phyloP scores from a whole-genome alignment of 2,113 vertebrate genomes.

The Saccopteryx bilineata region DNA sequence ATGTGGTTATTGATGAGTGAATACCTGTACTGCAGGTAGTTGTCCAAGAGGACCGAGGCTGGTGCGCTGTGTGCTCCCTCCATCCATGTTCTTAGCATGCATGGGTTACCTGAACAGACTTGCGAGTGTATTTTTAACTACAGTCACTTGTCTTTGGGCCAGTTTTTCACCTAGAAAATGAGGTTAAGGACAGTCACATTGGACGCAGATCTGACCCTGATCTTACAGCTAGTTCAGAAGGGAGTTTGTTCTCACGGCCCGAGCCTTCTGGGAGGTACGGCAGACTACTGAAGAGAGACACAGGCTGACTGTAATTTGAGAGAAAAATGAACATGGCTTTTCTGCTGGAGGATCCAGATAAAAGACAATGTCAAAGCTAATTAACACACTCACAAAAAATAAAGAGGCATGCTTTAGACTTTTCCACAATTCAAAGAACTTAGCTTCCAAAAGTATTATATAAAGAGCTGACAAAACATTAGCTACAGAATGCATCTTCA shows the following conservation, averaged over 20 bases:
- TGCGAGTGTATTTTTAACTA: neutral
- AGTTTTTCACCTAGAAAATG: neutral
- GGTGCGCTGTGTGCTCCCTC: neutral
- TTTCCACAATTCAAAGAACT: neutral
- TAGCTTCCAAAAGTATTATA: slow-evolving; percentile 1
- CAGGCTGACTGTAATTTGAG: slow-evolving; percentile 24
- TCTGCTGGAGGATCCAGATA: neutral
- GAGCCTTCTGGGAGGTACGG: neutral
- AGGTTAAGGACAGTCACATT: neutral
- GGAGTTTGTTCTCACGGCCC: neutral
- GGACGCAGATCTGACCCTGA: neutral
- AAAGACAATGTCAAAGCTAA: slow-evolving; percentile 15
- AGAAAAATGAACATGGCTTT: neutral
- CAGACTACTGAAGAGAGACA: neutral
- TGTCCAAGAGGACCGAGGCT: neutral
- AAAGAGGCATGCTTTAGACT: neutral
- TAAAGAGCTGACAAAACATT: neutral
- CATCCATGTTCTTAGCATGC: neutral
- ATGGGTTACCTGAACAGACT: neutral
- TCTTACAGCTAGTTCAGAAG: neutral
- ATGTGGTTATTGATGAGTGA: neutral
- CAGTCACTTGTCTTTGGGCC: neutral
- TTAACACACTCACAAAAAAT: neutral
- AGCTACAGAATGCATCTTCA: neutral
- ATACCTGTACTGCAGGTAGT: neutral